Base-by-base conservation (phyloP, 2,888 invertebrate genomes). In the Sycophila texana region DNA sequence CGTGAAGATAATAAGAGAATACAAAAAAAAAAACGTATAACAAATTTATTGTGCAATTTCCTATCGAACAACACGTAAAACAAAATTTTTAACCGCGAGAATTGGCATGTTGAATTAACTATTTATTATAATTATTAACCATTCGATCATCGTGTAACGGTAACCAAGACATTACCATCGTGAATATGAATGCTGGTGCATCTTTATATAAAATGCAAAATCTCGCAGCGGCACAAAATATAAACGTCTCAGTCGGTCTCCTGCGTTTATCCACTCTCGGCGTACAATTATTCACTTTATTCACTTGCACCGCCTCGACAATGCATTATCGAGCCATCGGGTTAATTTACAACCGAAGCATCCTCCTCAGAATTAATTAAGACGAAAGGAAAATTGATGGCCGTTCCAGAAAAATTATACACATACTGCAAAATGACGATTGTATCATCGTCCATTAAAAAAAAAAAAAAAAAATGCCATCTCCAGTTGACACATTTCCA, bases 321-420 rank as follows among this genome's bases (percentile, higher is more conserved):
- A 16, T 60, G 10, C 12, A 60, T 60, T 60, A 60, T 18, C 20
- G 22, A 57, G 20, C 13, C 58, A 39, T 30, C 30, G n/a, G 13
- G 61, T 7, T 39, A 39, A 61, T 30, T 53, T 53, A 53, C n/a
- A 4, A 53, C n/a, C 5, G 53, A n/a, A 53, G 10, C 39, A n/a
- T 39, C 39, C 47, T 39, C 39, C 63, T 39, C 5, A 12, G 10
- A 26, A 39, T 70, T 53, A 63, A 49, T 68, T 53, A 22, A 26
- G 20, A 65, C 22, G 26, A 61, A 63, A 4, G 65, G 39, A 71
- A 74, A 77, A 49, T 70, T 53, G 47, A 53, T 60, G 26, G 61
- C 30, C 49, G 13, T 47, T n/a, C 14, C 18, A 18, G 51, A 0
- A 57, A 30, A 10, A 14, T n/a, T 26, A n/a, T 26, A 16, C 61